phyloP scores from a whole-genome alignment of 2,797 vertebrate genomes.

The Sternarchorhynchus goeldii region DNA sequence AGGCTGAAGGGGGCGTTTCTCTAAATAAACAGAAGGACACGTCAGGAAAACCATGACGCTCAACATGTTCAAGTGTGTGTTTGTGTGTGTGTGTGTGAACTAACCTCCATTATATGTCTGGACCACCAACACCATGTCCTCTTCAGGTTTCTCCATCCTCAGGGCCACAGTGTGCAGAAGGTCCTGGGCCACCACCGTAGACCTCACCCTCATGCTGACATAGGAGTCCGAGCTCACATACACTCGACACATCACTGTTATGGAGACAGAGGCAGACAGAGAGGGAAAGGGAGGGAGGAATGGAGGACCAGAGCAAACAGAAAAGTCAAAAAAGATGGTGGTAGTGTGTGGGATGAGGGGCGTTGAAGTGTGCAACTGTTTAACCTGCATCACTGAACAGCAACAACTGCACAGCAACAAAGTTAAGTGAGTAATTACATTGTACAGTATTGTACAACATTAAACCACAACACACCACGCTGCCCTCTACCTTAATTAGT shows the following conservation, averaged over 20 bases:
- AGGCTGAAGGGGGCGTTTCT: constrained; percentile 85
- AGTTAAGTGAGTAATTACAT: constrained; percentile 25
- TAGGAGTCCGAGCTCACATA: constrained; percentile 93
- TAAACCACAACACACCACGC: neutral
- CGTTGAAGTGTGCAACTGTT: constrained; percentile 8
- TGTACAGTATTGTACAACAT: constrained; percentile 13
- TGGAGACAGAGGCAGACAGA: constrained; percentile 19
- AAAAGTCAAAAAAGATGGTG: neutral
- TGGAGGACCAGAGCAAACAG: no score
- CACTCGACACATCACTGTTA: constrained; percentile 88
- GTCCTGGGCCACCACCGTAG: constrained; percentile 85
- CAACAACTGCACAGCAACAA: constrained; percentile 15
- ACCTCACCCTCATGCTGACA: constrained; percentile 87
- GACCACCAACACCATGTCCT: constrained; percentile 85
- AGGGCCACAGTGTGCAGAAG: constrained; percentile 85
- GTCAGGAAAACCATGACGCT: constrained; percentile 31
- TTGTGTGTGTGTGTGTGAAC: constrained; percentile 1
- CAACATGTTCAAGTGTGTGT: neutral
- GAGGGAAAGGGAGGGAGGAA: neutral
- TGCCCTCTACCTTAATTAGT: constrained; percentile 36
- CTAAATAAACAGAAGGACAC: constrained; percentile 66
- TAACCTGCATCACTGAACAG: constrained; percentile 20
- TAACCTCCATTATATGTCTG: constrained; percentile 84
- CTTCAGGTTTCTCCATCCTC: constrained; percentile 85
- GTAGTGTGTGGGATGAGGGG: neutral